phyloP scores from a whole-genome alignment of 2,888 invertebrate species.

The Antitype chi region DNA sequence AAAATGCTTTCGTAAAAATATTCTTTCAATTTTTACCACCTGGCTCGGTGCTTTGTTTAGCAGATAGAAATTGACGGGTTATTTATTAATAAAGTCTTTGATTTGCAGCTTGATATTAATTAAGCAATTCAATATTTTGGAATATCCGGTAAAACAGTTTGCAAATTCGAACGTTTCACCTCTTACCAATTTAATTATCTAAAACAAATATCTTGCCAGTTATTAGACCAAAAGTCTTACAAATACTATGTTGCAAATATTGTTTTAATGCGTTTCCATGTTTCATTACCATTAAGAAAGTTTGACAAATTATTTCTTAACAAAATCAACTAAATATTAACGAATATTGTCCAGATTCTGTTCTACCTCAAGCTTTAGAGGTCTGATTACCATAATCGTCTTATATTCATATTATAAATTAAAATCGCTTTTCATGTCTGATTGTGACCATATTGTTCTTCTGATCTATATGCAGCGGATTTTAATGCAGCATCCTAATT shows the following conservation, averaged over 20 bases:
- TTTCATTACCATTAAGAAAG: not conserved
- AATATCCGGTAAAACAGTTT: constrained; percentile 9
- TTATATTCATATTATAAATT: too few species aligned
- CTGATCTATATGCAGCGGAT: not conserved
- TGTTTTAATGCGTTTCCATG: not conserved
- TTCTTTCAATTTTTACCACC: not conserved
- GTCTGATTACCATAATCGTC: not conserved
- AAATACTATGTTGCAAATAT: constrained; percentile 2
- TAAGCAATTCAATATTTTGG: not conserved
- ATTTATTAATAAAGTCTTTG: not conserved
- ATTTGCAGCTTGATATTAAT: not conserved
- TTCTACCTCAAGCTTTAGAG: not conserved
- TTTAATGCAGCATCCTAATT: too few species aligned
- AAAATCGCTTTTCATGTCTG: not conserved
- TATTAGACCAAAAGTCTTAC: not conserved
- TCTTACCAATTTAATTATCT: not conserved
- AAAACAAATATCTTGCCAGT: constrained; percentile 2
- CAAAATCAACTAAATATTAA: not conserved
- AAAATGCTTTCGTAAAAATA: not conserved
- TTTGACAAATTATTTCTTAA: not conserved
- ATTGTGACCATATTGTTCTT: not conserved
- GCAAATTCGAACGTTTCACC: not conserved
- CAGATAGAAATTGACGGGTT: not conserved
- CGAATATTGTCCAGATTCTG: not conserved
- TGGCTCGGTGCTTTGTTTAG: not conserved